phyloP scores from a whole-genome alignment of 2,888 invertebrate genomes.

The Dusona sp. region DNA sequence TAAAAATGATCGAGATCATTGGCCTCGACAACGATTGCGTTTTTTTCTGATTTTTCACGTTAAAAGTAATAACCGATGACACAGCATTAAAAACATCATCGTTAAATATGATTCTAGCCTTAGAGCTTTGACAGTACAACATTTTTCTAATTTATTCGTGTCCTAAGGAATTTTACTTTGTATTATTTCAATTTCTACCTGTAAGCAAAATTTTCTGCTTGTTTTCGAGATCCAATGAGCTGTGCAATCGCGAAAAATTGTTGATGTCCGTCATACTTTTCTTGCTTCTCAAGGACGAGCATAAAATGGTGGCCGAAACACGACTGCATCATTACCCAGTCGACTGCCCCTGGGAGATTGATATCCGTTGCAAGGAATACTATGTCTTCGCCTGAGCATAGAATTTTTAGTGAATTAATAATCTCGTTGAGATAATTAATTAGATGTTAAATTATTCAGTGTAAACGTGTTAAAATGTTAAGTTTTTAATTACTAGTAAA shows the following conservation, averaged over 20 bases:
- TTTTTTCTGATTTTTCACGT: too few relatives aligned
- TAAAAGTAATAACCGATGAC: too few relatives aligned
- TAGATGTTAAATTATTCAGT: background rate
- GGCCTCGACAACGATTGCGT: too few relatives aligned
- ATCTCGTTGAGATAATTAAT: background rate
- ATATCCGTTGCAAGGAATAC: conserved; percentile 99
- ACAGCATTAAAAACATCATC: too few relatives aligned
- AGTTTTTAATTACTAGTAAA: background rate
- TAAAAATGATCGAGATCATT: too few relatives aligned
- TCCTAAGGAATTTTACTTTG: background rate
- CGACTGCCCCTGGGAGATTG: conserved; percentile 99
- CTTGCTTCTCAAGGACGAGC: conserved; percentile 99
- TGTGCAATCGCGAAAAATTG: conserved; percentile 99
- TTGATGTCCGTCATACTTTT: conserved; percentile 98
- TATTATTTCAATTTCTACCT: conserved; percentile 85
- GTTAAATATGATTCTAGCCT: too few relatives aligned
- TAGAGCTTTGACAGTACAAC: background rate
- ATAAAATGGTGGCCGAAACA: conserved; percentile 99
- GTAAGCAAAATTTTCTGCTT: conserved; percentile 99
- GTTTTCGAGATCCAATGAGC: conserved; percentile 98
- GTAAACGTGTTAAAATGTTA: background rate
- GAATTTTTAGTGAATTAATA: background rate
- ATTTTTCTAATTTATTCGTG: background rate
- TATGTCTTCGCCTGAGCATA: conserved; percentile 94
- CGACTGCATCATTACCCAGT: conserved; percentile 99